phyloP scores from a whole-genome alignment of 2,797 vertebrate genomes.

The Pelobates cultripes region DNA sequence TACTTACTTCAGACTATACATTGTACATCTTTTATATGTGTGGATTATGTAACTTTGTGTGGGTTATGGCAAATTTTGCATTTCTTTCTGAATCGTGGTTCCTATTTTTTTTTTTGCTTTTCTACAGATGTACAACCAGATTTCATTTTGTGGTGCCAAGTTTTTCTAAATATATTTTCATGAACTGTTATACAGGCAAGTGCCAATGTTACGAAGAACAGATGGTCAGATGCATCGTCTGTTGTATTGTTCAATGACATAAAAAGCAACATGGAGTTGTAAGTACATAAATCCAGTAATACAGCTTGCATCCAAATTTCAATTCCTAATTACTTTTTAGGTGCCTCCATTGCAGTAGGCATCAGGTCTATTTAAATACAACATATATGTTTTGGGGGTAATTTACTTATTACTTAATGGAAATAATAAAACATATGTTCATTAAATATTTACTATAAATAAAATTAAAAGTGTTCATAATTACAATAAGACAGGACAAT shows the following conservation, averaged over 20 bases:
- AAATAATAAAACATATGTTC: too few relatives aligned
- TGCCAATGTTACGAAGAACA: slow-evolving; percentile 47
- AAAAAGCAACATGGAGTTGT: slow-evolving; percentile 25
- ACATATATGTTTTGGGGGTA: neutral
- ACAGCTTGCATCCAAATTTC: neutral
- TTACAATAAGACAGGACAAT: neutral
- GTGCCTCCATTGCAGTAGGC: neutral
- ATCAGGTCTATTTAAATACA: neutral
- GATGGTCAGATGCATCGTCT: slow-evolving; percentile 53
- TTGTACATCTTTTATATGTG: neutral
- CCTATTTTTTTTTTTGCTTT: neutral
- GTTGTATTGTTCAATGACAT: slow-evolving; percentile 53
- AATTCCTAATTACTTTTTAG: slow-evolving; percentile 7
- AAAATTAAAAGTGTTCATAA: neutral
- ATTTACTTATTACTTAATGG: neutral
- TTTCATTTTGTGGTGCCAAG: slow-evolving; percentile 48
- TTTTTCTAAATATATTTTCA: slow-evolving; percentile 55
- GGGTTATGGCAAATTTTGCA: slow-evolving; percentile 27
- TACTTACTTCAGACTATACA: too few relatives aligned
- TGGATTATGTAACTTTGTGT: slow-evolving; percentile 23
- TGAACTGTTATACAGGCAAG: slow-evolving; percentile 49
- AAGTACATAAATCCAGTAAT: slow-evolving; percentile 10
- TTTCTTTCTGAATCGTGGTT: slow-evolving; percentile 25
- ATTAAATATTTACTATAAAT: too few relatives aligned
- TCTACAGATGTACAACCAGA: slow-evolving; percentile 55